These are phyloP conservation scores for Lasioglossum villosulum DNA, from an alignment of 2,888 invertebrate species.

Conservation along the genomic window DNA sequence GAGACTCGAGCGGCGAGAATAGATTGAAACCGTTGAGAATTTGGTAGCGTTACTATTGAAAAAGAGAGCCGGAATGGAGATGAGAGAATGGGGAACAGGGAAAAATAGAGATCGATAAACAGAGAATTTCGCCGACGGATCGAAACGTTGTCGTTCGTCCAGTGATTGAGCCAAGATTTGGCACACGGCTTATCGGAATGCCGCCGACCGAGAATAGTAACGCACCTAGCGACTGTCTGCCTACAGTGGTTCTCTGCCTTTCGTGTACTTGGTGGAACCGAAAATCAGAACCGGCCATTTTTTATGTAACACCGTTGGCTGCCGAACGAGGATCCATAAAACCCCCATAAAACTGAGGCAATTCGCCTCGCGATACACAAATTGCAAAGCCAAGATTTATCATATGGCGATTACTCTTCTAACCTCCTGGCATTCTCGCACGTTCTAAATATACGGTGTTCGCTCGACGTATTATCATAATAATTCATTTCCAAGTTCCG, in stretches of 20 bases:
- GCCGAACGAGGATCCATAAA: background rate
- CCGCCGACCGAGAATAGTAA: slow-evolving; percentile 82
- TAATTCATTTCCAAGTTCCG: background rate
- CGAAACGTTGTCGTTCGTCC: slow-evolving; percentile 54
- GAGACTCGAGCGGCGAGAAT: background rate
- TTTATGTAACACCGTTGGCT: background rate
- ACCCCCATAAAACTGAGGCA: background rate
- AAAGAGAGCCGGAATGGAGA: background rate
- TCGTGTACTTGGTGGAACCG: slow-evolving; percentile 9
- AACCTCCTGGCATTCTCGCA: background rate
- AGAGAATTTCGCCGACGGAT: slow-evolving; percentile 42
- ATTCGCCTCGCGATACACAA: background rate
- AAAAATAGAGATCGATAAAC: background rate
- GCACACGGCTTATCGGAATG: slow-evolving; percentile 82
- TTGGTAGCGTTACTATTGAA: background rate
- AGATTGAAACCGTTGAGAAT: background rate
- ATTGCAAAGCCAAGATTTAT: background rate
- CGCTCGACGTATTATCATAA: background rate
- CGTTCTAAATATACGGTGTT: background rate
- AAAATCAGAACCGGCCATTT: slow-evolving; percentile 1
- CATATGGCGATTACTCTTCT: background rate
- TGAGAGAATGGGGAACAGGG: background rate
- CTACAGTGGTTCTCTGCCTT: slow-evolving; percentile 76
- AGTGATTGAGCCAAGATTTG: slow-evolving; percentile 75
- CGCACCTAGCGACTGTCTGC: slow-evolving; percentile 72